Evolutionary conservation across 2,888 invertebrate species (phyloP), one percentile per base, ranked within the genome.

Genomic region (Lumbricus terrestris): DNA sequence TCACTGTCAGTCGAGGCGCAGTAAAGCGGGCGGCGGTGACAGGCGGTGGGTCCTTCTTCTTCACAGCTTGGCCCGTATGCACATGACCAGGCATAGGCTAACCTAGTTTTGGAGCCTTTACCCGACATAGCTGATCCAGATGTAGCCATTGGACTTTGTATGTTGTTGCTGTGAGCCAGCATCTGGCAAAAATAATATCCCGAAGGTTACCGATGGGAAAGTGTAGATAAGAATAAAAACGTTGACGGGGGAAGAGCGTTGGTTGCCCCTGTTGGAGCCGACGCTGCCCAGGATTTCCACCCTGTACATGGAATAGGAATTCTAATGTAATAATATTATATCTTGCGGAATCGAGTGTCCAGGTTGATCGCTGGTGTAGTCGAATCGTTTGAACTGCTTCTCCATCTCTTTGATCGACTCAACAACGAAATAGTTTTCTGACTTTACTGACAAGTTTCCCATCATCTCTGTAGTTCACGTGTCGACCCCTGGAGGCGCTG

Each of bases 151-250:
- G 69, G 69, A n/a, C 40, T 47, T 2, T 18, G 11, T 13, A 13
- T 42, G 20, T 23, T 47, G 20, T 23, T 47, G 47, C 47, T 20
- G 23, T 69, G 69, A 69, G 69, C 69, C 69, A 69, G 69, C 29
- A n/a, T 69, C 69, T 69, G 69, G n/a, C n/a, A n/a, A n/a, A 69
- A 69, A 69, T 69, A 69, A 69, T 69, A 69, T n/a, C 69, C n/a
- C 69, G 69, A 69, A n/a, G 29, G 29, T n/a, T 69, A 13, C n/a
- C 69, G 69, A 69, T n/a, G n/a, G 23, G n/a, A 29, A 69, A 69
- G 69, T n/a, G 13, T 69, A 69, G 69, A n/a, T 11, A 69, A 18
- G n/a, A n/a, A n/a, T n/a, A n/a, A n/a, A n/a, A n/a, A n/a, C n/a
- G n/a, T n/a, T n/a, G n/a, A n/a, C n/a, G n/a, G n/a, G 69, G 69